Conservation (phyloP, 64 coral and sea anemone species). For the Actinia tenebrosa region DNA sequence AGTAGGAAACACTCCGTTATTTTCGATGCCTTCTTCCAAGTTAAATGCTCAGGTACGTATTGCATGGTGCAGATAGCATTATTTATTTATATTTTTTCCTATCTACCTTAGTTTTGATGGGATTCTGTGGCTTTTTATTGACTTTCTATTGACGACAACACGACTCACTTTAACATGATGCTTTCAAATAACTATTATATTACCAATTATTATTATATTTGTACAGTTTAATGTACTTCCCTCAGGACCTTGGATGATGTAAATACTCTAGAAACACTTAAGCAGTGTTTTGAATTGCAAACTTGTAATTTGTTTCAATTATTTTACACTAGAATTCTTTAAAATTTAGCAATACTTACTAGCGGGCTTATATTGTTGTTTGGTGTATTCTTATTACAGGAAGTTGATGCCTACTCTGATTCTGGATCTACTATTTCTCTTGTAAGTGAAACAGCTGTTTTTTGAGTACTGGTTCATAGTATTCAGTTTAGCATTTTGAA, state of each 20-base stretch:
- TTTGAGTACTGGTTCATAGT: background rate
- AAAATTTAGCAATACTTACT: no score
- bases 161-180: background rate
- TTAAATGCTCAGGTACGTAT: background rate
- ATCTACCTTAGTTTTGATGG: background rate
- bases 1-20: background rate
- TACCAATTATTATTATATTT: no score
- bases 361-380: background rate
- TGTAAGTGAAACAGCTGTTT: constrained; percentile 28
- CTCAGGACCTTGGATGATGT: no score
- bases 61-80: background rate
- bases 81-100: background rate
- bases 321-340: no score
- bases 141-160: background rate
- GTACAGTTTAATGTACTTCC: no score
- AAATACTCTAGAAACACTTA: no score
- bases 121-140: background rate
- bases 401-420: constrained; percentile 60
- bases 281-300: no score
- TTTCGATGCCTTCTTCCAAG: background rate
- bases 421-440: constrained; percentile 63
- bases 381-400: constrained; percentile 6
- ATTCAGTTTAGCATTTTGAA: no score
- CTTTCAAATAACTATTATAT: background rate
- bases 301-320: no score